Evolutionary conservation across 2,113 vertebrate species (phyloP).

Genomic region (Dicentrarchus labrax): DNA sequence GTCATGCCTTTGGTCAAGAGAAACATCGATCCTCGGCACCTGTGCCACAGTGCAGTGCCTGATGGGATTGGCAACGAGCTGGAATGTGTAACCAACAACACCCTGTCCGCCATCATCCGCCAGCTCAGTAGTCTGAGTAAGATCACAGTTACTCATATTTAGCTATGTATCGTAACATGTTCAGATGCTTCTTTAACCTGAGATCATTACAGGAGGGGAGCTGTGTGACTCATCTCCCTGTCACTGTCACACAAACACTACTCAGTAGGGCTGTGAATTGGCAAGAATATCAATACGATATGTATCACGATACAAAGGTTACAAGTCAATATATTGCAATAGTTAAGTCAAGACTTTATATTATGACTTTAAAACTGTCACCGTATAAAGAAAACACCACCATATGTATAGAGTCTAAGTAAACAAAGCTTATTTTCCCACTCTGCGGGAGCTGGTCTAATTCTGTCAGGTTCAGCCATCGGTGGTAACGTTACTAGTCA

Average conservation of each 20-base stretch:
- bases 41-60: constrained; percentile 91
- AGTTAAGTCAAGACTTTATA: no score
- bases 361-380: no score
- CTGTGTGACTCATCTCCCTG: not conserved
- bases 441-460: no score
- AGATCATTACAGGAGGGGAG: not conserved
- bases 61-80: constrained; percentile 92
- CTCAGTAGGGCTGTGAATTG: no score
- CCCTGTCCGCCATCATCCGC: constrained; percentile 93
- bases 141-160: constrained; percentile 46
- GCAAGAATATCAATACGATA: no score
- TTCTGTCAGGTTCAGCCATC: no score
- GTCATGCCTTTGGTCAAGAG: constrained; percentile 96
- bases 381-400: no score
- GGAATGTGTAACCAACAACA: constrained; percentile 87
- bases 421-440: no score
- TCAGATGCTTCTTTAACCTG: not conserved
- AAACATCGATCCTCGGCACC: constrained; percentile 92
- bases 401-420: no score
- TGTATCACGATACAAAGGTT: no score
- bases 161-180: not conserved
- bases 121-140: constrained; percentile 98
- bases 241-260: not conserved
- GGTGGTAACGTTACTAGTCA: no score
- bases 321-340: no score